Evolutionary conservation across 30 jellyfish, hydroid and myxozoan species (phyloP).

Genomic region (Nemopilema nomurai): DNA sequence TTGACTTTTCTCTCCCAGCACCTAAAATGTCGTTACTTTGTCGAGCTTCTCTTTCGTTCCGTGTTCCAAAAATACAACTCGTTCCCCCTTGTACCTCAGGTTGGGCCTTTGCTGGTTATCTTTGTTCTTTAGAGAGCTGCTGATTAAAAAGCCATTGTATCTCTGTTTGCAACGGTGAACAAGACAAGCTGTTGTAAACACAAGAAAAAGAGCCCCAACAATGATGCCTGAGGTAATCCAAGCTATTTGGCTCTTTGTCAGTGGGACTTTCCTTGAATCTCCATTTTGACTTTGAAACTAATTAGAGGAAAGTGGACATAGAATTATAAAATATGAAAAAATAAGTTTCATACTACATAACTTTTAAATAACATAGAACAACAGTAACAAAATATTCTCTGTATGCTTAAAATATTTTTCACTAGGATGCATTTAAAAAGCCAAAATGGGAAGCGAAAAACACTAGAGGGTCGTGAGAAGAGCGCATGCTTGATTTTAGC

Average conservation of each 20-base stretch:
- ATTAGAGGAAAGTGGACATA: background rate
- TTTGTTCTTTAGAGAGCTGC: slow-evolving; percentile 62
- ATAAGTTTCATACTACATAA: too few relatives aligned
- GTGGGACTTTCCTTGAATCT: slow-evolving; percentile 24
- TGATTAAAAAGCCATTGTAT: slow-evolving; percentile 53
- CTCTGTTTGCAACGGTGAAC: slow-evolving; percentile 50
- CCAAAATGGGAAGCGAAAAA: too few relatives aligned
- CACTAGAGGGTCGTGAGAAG: too few relatives aligned
- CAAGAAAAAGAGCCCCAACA: slow-evolving; percentile 71
- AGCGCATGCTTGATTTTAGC: too few relatives aligned
- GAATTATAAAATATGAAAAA: too few relatives aligned
- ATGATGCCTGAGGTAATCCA: slow-evolving; percentile 81
- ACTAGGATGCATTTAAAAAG: too few relatives aligned
- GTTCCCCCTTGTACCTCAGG: slow-evolving; percentile 66
- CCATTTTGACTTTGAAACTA: slow-evolving; percentile 10
- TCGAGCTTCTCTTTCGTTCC: slow-evolving; percentile 66
- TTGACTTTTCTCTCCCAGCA: background rate
- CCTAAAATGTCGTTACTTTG: slow-evolving; percentile 41
- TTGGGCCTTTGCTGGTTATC: slow-evolving; percentile 50
- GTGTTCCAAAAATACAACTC: slow-evolving; percentile 62
- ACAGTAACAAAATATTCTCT: too few relatives aligned
- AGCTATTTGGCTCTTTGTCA: slow-evolving; percentile 70
- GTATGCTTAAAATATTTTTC: too few relatives aligned
- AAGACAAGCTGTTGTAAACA: slow-evolving; percentile 55
- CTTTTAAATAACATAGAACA: background rate